A percentile compares a stretch with the other conserved stretches of the same genome.
Evolutionary conservation across 2,888 invertebrate species (phyloP).

Genomic region (Muscina levida): DNA sequence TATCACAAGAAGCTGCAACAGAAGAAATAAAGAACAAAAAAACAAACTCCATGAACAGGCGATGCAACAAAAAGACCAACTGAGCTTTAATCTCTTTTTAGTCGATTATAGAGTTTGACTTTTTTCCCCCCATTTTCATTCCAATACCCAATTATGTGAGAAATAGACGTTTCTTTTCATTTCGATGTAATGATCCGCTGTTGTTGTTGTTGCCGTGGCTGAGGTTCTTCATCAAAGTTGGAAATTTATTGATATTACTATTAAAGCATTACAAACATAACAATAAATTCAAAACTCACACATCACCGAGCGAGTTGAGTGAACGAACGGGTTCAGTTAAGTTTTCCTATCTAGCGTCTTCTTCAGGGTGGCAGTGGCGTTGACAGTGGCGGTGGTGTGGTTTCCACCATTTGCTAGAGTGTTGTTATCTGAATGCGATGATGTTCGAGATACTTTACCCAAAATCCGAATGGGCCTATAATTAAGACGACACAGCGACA

Average conservation of each 20-base stretch:
- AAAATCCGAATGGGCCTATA: slow-evolving; percentile 23
- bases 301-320: background rate
- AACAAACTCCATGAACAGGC: slow-evolving; percentile 3
- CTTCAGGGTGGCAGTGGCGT: background rate
- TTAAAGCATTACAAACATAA: slow-evolving; percentile 61
- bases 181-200: background rate
- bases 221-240: slow-evolving; percentile 30
- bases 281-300: slow-evolving; percentile 57
- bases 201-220: slow-evolving; percentile 19
- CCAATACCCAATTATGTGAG: slow-evolving; percentile 49
- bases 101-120: slow-evolving; percentile 22
- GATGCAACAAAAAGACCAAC: slow-evolving; percentile 45
- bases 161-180: slow-evolving; percentile 31
- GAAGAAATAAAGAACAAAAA: background rate
- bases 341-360: slow-evolving; percentile 14
- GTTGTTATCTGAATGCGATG: slow-evolving; percentile 29
- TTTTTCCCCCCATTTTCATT: slow-evolving; percentile 26
- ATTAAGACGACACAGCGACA: slow-evolving; percentile 61
- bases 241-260: slow-evolving; percentile 65
- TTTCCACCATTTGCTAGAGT: background rate
- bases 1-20: slow-evolving; percentile 33
- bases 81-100: slow-evolving; percentile 58
- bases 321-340: slow-evolving; percentile 34
- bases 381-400: too few relatives aligned
- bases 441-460: slow-evolving; percentile 17